Percentiles rank a stretch among this genome's conserved stretches.
phyloP scores from a whole-genome alignment of 1,140 invertebrate species.

The Philaenus spumarius region DNA sequence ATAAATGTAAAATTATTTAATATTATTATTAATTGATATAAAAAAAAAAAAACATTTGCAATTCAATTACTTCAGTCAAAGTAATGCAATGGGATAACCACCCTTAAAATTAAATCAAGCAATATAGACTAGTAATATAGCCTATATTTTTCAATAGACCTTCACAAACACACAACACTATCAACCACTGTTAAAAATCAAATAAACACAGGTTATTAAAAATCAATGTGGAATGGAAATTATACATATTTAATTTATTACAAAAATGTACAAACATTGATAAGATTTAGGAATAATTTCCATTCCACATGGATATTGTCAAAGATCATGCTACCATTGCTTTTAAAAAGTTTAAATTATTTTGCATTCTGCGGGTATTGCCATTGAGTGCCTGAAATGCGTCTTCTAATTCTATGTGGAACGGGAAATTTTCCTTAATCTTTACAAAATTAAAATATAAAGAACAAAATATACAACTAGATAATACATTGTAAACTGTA shows the following conservation, averaged over 20 bases:
- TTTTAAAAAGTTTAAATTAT: background rate
- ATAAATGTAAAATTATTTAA: too few species aligned
- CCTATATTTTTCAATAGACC: too few species aligned
- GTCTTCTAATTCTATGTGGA: background rate
- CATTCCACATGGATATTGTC: slow-evolving; percentile 12
- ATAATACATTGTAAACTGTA: slow-evolving; percentile 1
- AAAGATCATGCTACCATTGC: background rate
- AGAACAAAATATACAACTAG: background rate
- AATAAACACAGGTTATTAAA: slow-evolving; percentile 15
- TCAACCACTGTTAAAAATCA: too few species aligned
- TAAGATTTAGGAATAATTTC: slow-evolving; percentile 42
- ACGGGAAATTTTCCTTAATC: slow-evolving; percentile 9
- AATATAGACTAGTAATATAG: too few species aligned
- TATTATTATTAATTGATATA: too few species aligned
- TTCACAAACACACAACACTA: too few species aligned
- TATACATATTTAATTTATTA: slow-evolving; percentile 6
- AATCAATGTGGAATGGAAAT: slow-evolving; percentile 30
- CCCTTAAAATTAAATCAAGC: too few species aligned
- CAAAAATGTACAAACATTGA: background rate
- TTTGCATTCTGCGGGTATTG: too few species aligned
- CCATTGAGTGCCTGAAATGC: slow-evolving; percentile 1
- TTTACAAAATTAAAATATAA: background rate
- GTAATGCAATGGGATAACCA: too few species aligned
- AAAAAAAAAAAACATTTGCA: too few species aligned
- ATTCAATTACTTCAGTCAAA: too few species aligned